Conservation (phyloP, 2,113 vertebrate genomes). For the cattle (Bos taurus) region ARS-UCD2.0 NC_037331.1:67252501-67253000, state of each 20-base stretch:
- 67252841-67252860: not conserved
- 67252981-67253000: not conserved
- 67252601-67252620: not conserved
- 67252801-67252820: slow-evolving; percentile 25
- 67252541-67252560: slow-evolving; percentile 18
- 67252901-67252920: slow-evolving; percentile 47
- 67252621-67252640: not conserved
- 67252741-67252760: slow-evolving; percentile 25
- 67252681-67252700: slow-evolving; percentile 41
- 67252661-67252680: slow-evolving; percentile 30
- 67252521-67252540: slow-evolving; percentile 13
- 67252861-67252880: not conserved
- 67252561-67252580: not conserved
- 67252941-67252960: slow-evolving; percentile 51
- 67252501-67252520: slow-evolving; percentile 17
- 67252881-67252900: slow-evolving; percentile 19
- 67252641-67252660: not conserved
- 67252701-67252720: slow-evolving; percentile 50
- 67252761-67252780: slow-evolving; percentile 44
- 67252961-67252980: slow-evolving; percentile 51
- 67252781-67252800: slow-evolving; percentile 25
- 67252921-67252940: slow-evolving; percentile 50
- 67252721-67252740: slow-evolving; percentile 45
- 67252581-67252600: not conserved
- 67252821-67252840: slow-evolving; percentile 11